Conservation (phyloP, 2,888 invertebrate genomes). For the Saturnia japonica region DNA sequence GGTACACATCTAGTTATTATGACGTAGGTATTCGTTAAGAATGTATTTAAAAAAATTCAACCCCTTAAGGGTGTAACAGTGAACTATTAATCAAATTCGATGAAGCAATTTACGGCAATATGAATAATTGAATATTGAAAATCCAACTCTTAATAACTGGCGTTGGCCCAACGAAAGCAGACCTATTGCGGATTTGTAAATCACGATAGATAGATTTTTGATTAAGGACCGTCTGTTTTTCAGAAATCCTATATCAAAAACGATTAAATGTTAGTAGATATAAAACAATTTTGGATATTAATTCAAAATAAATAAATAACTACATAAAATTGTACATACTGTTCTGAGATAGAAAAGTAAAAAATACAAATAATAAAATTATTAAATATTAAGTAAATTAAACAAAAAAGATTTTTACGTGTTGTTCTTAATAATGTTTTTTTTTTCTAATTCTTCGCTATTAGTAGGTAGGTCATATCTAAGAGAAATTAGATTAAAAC, state of each 20-base stretch:
- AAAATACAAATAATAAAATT: too few species aligned
- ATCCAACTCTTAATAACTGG: conserved; percentile 5
- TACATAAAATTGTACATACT: too few species aligned
- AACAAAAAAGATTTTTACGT: too few species aligned
- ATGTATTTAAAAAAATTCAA: too few species aligned
- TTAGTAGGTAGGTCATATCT: not conserved
- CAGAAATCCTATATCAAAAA: not conserved
- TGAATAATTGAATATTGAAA: conserved; percentile 2
- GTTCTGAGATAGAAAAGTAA: too few species aligned
- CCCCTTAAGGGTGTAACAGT: too few species aligned
- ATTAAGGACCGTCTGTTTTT: not conserved
- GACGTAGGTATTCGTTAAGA: too few species aligned
- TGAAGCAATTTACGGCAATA: not conserved
- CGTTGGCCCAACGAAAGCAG: conserved; percentile 7
- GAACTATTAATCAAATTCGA: not conserved
- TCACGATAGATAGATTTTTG: not conserved
- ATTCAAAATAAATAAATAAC: too few species aligned
- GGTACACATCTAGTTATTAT: too few species aligned
- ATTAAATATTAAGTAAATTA: too few species aligned
- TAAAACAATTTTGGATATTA: too few species aligned
- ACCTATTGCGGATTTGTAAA: conserved; percentile 9
- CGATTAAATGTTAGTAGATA: not conserved
- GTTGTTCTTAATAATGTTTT: too few species aligned
- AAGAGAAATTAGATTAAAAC: not conserved
- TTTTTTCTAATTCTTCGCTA: not conserved